phyloP scores from a whole-genome alignment of 2,797 vertebrate species.

The Chanos chanos region DNA sequence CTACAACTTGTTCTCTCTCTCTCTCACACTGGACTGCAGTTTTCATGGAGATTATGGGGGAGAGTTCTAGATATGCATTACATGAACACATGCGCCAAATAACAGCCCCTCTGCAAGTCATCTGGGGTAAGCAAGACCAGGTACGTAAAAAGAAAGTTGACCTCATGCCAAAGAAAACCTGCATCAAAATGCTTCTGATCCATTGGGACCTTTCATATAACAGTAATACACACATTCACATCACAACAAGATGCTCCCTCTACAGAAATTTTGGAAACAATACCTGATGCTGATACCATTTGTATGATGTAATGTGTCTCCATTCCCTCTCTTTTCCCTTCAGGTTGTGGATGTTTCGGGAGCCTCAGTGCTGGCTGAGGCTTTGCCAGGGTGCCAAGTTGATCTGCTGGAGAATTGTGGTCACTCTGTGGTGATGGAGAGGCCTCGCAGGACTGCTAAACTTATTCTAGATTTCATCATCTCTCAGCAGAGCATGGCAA shows the following conservation, averaged over 20 bases:
- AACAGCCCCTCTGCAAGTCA: slow-evolving; percentile 83
- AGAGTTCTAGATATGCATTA: slow-evolving; percentile 83
- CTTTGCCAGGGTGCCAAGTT: slow-evolving; percentile 77
- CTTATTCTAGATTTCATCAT: slow-evolving; percentile 89
- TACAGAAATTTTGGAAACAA: too few relatives aligned
- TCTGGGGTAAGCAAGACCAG: slow-evolving; percentile 98
- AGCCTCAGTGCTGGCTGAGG: slow-evolving; percentile 72
- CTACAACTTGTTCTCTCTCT: too few relatives aligned
- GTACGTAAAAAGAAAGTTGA: slow-evolving; percentile 57
- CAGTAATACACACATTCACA: too few relatives aligned
- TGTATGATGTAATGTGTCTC: too few relatives aligned
- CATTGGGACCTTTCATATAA: too few relatives aligned
- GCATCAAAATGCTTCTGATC: too few relatives aligned
- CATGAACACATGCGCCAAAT: slow-evolving; percentile 88
- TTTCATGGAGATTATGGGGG: slow-evolving; percentile 81
- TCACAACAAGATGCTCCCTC: too few relatives aligned
- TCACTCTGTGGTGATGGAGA: slow-evolving; percentile 91
- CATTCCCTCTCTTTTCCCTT: background rate
- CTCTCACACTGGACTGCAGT: slow-evolving; percentile 63
- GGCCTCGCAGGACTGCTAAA: slow-evolving; percentile 86
- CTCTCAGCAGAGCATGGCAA: slow-evolving; percentile 67
- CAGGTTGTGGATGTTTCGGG: slow-evolving; percentile 93
- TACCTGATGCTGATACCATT: too few relatives aligned
- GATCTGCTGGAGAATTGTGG: slow-evolving; percentile 95
- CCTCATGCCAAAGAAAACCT: background rate